Base-by-base conservation (phyloP, 2,113 vertebrate genomes). In the Pollachius pollachius region DNA sequence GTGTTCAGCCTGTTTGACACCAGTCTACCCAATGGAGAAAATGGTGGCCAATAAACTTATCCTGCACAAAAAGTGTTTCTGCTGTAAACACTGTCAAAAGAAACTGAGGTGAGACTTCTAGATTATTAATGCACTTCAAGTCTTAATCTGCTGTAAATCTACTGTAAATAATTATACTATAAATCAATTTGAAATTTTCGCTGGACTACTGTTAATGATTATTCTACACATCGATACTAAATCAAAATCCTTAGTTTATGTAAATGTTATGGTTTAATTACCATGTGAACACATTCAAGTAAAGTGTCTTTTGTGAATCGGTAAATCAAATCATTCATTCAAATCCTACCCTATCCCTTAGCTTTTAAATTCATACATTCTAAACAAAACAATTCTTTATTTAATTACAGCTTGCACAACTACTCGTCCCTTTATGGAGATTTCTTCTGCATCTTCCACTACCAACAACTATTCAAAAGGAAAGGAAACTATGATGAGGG, bases 71-170 rank as follows among this genome's bases (percentile, higher is more conserved):
- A 90, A 83, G 0, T 95, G 95, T 81, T 95, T 96, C 86, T 92
- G 92, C 88, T 96, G 95, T 69, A 93, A 88, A 79, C 58, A 90
- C 79, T 96, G 95, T 0, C n/a, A 89, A 64, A 94, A 85, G 88
- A 93, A 91, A 78, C 89, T 96, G 61, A 94, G 94, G 95, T 95
- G 84, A 95, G 94, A 73, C 25, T 15, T 37, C 16, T 41, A 25
- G 5, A 15, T 17, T 41, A 13, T 27, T 15, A n/a, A n/a, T n/a
- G n/a, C 62, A 64, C 54, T 17, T 17, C 12, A 12, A 54, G 16
- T 54, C 52, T 3, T 15, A 54, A 54, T 54, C 52, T 3, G 9
- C 3, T 5, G 23, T 23, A 23, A 54, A 34, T 4, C 30, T 3
- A 54, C 52, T 54, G 52, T 15, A n/a, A 57, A 57, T 57, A 57